Base-by-base conservation (phyloP, 2,113 vertebrate species). In the Chauna torquata region DNA sequence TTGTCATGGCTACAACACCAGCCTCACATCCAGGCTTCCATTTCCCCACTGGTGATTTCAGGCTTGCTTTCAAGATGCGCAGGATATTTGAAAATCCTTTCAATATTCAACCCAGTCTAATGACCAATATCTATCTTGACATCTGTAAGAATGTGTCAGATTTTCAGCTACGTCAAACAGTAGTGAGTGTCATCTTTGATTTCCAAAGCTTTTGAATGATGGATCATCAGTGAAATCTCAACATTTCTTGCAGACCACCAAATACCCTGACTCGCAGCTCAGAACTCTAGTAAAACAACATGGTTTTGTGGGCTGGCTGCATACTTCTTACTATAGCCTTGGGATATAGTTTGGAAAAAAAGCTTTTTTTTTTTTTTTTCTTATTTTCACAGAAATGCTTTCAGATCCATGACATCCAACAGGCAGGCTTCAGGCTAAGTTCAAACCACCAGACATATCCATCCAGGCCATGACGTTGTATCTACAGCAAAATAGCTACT, bases 1-100 rank as follows among this genome's bases (percentile, higher is more conserved):
- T 96, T 97, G 94, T 92, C 94, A 96, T 95, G 91, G 74, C 86
- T 97, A 97, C 92, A 96, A 14, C 44, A 78, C 38, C 94, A 88
- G 59, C 14, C 61, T 96, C 77, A 78, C 34, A 92, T 96, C 42
- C 90, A 93, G 76, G 25, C 34, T 96, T 75, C 47, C 14, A 86
- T 96, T 76, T 92, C 88, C 82, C 77, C 80, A 61, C 4, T 79
- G 77, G 72, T 72, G 86, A 68, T 92, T 89, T 82, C 71, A 80
- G 45, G 40, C 22, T 91, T 82, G 61, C 81, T 82, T 86, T 85
- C 34, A 83, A 86, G 77, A 52, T 61, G 40, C 8, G 36, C 36
- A n/a, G 23, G 47, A 38, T 87, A 90, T 57, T 83, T 83, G 36
- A 94, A 86, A 92, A 79, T 65, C 40, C 34, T 86, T 77, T 91